Evolutionary conservation across 2,888 invertebrate genomes (phyloP).

Genomic region (Plutella xylostella): DNA sequence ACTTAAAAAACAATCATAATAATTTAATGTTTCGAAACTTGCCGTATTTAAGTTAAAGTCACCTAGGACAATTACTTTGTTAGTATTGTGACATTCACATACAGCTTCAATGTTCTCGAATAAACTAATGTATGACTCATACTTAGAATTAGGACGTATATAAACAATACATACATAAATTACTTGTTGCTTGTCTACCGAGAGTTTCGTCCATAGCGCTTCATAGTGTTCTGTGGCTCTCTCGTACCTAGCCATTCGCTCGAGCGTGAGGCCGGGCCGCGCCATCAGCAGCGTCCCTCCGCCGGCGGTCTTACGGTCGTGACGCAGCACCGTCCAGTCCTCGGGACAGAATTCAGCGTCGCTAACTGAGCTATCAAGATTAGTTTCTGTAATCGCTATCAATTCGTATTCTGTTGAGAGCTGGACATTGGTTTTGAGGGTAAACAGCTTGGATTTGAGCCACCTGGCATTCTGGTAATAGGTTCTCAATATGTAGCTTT

Average conservation of each 20-base stretch:
- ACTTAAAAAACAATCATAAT: conserved; percentile 1
- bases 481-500: no score
- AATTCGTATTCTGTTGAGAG: background rate
- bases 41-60: conserved; percentile 1
- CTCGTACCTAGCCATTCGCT: no score
- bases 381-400: conserved; percentile 3
- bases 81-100: background rate
- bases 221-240: no score
- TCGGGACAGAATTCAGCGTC: conserved; percentile 8
- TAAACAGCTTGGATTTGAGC: no score
- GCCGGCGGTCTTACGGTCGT: no score
- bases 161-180: conserved; percentile 2
- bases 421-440: no score
- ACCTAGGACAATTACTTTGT: background rate
- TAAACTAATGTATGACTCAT: background rate
- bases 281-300: no score
- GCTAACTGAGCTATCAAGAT: background rate
- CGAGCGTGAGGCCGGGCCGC: no score
- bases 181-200: no score
- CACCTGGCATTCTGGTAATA: no score
- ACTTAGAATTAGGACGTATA: background rate
- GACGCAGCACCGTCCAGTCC: no score
- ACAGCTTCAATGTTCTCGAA: background rate
- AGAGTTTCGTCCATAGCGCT: no score
- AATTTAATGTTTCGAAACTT: background rate